Base-by-base conservation (phyloP, 2,888 invertebrate species). In the Drosophila greeni region DNA sequence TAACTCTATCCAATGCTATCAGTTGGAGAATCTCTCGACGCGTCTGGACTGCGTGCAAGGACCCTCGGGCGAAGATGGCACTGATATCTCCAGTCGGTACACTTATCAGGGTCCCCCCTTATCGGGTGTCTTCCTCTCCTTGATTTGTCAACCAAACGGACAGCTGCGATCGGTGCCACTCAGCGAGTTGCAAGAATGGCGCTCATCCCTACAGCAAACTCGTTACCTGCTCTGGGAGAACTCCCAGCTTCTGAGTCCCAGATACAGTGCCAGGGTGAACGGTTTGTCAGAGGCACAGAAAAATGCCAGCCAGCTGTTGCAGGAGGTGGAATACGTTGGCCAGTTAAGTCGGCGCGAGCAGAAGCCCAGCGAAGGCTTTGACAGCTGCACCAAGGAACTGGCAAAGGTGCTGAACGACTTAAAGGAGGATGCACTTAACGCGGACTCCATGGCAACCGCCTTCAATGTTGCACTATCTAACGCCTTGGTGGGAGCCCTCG, bases 221-320 rank as follows among this genome's bases (percentile, higher is more conserved):
- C 90, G 78, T 77, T 88, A 91, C 81, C 79, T 93, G 4, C 86
- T 93, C 69, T 93, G 93, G 64, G 82, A 92, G 40, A 91, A 91
- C 71, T 69, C 82, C 0, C 29, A 58, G 5, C 51, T 88, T 0
- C 62, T 86, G 56, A 72, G 71, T 4, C 39, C 52, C 0, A 65
- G 57, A 5, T 76, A 80, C 37, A 75, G 74, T 37, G 52, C 48
- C 0, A 49, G 72, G 14, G 5, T 39, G 0, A 84, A 76, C 29
- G 78, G 80, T 49, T 48, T 66, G 12, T 43, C 54, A n/a, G 57
- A 51, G 33, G 73, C 72, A 0, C 74, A 52, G 14, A 55, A 59
- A 55, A 75, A 84, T 45, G 82, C 84, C 2, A 75, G 76, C 7
- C 84, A 81, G 23, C 53, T 88, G 47, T 34, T 85, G 0, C 29